phyloP scores from a whole-genome alignment of 2,888 invertebrate species.

The Cephus runcator region DNA sequence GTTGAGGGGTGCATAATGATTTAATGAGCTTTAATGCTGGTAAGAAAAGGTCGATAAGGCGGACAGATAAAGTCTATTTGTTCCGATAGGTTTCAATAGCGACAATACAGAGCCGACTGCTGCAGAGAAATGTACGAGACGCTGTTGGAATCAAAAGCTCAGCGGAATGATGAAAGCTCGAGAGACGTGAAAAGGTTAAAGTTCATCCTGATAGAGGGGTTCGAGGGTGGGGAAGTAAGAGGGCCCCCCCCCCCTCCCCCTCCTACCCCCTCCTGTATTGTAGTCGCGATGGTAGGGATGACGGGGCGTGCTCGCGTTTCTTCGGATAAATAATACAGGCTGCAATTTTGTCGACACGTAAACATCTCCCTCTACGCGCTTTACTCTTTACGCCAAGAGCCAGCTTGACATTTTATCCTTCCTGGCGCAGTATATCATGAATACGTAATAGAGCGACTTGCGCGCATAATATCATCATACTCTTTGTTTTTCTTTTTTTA shows the following conservation, averaged over 20 bases:
- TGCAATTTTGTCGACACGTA: not conserved
- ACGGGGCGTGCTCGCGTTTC: not conserved
- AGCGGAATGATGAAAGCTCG: not conserved
- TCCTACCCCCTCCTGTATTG: not conserved
- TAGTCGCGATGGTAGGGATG: not conserved
- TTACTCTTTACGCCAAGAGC: not conserved
- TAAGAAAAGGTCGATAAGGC: not conserved
- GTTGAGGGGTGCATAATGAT: not conserved
- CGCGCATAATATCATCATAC: conserved; percentile 24
- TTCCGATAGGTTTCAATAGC: not conserved
- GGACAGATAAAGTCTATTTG: not conserved
- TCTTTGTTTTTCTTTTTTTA: conserved; percentile 36
- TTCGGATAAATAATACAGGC: not conserved
- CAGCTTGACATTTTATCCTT: not conserved
- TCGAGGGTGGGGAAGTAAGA: not conserved
- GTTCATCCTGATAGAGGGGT: not conserved
- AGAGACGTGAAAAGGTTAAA: not conserved
- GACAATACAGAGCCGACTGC: not conserved
- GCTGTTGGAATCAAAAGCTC: not conserved
- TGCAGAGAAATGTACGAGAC: not conserved
- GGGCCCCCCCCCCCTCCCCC: no score
- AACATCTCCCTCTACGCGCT: not conserved
- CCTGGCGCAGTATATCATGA: not conserved
- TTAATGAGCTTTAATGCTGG: not conserved
- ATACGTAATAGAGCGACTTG: not conserved